Evolutionary conservation across 2,888 invertebrate species (phyloP), one percentile per base, ranked within the genome.

Genomic region (Epicampocera succincta): DNA sequence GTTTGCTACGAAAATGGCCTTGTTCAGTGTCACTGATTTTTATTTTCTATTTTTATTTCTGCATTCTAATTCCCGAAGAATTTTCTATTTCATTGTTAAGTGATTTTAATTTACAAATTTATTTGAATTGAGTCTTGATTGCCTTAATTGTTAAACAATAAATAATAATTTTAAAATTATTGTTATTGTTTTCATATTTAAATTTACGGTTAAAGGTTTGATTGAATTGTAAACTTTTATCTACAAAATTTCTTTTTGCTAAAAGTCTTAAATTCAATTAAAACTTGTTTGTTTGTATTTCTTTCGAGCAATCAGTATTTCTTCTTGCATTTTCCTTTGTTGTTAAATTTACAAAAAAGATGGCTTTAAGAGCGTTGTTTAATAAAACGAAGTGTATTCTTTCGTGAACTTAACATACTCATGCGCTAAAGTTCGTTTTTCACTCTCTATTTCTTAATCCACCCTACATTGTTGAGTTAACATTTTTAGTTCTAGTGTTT

Each of bases 11-110:
- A 65, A 56, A 74, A 60, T 81, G 80, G 76, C 81, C 72, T 81
- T 81, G 76, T 58, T 73, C 68, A 73, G 56, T 81, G 77, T 60
- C 80, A 77, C 12, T 60, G 65, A 44, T 71, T 54, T 76, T 38
- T 40, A 29, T 38, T 68, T 73, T 9, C 15, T 11, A 44, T 71
- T 40, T 29, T 46, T 56, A 12, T 33, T 52, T 58, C 3, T 29
- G 29, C 29, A 29, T 29, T 33, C 33, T 50, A 13, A 29, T 19
- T 52, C 38, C 13, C 6, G 71, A 25, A 21, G 0, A 46, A 40
- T 46, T 46, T 46, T 46, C 17, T 42, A 50, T 50, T 33, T 33
- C 8, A 33, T 33, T 33, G 50, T 66, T 58, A 44, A 71, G 8
- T 78, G 50, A 71, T 42, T 72, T 72, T 50, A 44, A 11, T 60